Percentiles rank a stretch among this genome's conserved stretches.
phyloP scores from a whole-genome alignment of 2,888 invertebrate species.

The Anorthoa munda region DNA sequence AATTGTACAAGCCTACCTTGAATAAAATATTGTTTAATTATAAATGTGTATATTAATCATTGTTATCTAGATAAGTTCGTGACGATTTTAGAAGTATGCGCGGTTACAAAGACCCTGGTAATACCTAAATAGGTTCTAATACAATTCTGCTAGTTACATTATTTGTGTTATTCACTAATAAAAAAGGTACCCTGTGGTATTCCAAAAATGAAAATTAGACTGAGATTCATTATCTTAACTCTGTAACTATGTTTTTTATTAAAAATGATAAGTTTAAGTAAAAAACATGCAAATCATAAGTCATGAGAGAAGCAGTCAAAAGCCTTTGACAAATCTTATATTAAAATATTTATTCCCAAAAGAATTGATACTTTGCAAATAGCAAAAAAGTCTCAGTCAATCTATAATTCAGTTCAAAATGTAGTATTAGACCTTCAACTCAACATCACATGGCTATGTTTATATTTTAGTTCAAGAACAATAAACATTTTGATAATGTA shows the following conservation, averaged over 20 bases:
- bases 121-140: background rate
- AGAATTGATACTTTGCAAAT: background rate
- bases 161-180: background rate
- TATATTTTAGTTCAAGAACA: slow-evolving; percentile 21
- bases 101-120: background rate
- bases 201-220: background rate
- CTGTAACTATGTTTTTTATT: background rate
- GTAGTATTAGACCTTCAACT: slow-evolving; percentile 18
- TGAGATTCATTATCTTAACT: no score
- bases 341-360: background rate
- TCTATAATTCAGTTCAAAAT: background rate
- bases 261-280: background rate
- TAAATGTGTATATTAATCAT: background rate
- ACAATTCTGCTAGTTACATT: background rate
- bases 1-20: slow-evolving; percentile 15
- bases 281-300: background rate
- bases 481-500: slow-evolving; percentile 42
- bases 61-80: background rate
- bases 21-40: background rate
- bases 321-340: slow-evolving; percentile 11
- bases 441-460: slow-evolving; percentile 30
- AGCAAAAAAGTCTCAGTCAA: background rate
- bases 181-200: background rate
- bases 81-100: background rate
- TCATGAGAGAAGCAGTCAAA: background rate